phyloP scores from a whole-genome alignment of 1,140 invertebrate species.

The Drosophila takahashii region DNA sequence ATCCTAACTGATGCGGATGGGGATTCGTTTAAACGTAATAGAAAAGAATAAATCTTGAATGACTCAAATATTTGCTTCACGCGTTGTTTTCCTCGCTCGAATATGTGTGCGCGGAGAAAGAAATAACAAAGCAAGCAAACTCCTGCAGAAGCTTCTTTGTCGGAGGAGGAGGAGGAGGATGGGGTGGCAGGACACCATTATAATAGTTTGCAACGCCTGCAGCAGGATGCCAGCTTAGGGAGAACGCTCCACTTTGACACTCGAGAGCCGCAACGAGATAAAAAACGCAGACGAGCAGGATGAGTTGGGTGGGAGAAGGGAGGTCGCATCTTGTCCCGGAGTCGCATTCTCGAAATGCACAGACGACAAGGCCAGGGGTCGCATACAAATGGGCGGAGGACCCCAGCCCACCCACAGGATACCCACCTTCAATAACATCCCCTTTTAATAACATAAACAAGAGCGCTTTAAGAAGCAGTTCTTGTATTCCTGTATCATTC shows the following conservation, averaged over 20 bases:
- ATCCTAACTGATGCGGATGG: neutral
- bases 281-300: conserved; percentile 48
- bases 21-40: conserved; percentile 24
- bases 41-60: conserved; percentile 67
- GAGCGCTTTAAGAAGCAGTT: neutral
- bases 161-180: neutral
- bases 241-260: conserved; percentile 59
- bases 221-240: neutral
- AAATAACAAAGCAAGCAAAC: conserved; percentile 39
- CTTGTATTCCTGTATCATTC: neutral
- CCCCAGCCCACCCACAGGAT: neutral
- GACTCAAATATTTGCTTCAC: conserved; percentile 60
- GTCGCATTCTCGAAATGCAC: conserved; percentile 19
- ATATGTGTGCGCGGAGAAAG: neutral
- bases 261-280: conserved; percentile 65
- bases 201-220: conserved; percentile 37
- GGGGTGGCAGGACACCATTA: conserved; percentile 8
- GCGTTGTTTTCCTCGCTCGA: conserved; percentile 7
- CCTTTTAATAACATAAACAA: conserved; percentile 1
- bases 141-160: conserved; percentile 34
- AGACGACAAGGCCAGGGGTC: conserved; percentile 19
- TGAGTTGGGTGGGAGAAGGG: conserved; percentile 7
- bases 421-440: neutral
- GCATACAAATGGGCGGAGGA: conserved; percentile 11
- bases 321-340: conserved; percentile 26